A percentile compares a stretch with the other conserved stretches of the same genome.
Conservation (phyloP, 2,888 invertebrate species). For the Hylaea fasciaria region DNA sequence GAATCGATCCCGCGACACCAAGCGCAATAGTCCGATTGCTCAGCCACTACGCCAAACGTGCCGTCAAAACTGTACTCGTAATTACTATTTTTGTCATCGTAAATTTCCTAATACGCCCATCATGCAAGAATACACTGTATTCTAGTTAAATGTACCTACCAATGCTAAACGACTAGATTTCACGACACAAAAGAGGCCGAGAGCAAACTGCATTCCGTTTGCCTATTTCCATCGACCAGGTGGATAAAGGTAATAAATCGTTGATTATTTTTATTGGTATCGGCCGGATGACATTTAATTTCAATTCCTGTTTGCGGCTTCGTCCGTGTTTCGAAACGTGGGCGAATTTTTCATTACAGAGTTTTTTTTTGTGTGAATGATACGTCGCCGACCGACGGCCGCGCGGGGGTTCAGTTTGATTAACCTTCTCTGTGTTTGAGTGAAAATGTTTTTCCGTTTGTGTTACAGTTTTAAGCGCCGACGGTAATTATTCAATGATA, state of each 20-base stretch:
- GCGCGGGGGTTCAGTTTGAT: slow-evolving; percentile 54
- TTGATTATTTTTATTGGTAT: slow-evolving; percentile 57
- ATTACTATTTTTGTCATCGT: no score
- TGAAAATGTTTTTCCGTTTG: slow-evolving; percentile 30
- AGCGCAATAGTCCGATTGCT: no score
- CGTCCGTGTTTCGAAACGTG: slow-evolving; percentile 51
- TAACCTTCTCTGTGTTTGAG: slow-evolving; percentile 46
- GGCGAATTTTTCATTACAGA: slow-evolving; percentile 53
- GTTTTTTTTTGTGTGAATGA: slow-evolving; percentile 52
- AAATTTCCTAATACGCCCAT: no score
- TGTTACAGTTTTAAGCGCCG: slow-evolving; percentile 17
- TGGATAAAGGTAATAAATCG: slow-evolving; percentile 48
- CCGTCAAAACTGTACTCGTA: no score
- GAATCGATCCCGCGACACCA: no score
- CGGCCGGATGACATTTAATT: slow-evolving; percentile 66
- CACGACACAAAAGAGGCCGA: slow-evolving; percentile 29
- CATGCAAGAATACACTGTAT: no score
- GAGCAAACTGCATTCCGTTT: slow-evolving; percentile 31
- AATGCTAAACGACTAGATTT: slow-evolving; percentile 22
- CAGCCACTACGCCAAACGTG: no score
- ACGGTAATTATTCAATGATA: slow-evolving; percentile 2
- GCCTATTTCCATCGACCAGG: slow-evolving; percentile 40
- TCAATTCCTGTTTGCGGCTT: slow-evolving; percentile 62
- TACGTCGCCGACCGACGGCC: slow-evolving; percentile 49
- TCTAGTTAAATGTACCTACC: no score